Conservation (phyloP, 2,797 vertebrate species). For the Antrozous pallidus region DNA sequence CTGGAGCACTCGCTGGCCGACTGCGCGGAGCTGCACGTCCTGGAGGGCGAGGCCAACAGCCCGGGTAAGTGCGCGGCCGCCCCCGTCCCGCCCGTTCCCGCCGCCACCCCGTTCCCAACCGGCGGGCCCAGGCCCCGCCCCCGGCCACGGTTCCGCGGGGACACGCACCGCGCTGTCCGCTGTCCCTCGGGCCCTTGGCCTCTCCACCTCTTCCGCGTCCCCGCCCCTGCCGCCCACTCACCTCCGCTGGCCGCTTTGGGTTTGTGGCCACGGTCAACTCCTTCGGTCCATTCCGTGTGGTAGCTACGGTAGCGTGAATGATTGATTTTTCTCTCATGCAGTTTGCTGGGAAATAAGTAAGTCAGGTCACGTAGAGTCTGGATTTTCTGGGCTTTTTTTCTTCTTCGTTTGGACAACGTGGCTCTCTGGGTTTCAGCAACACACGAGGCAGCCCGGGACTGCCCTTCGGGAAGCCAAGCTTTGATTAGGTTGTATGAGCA, state of each 20-base stretch:
- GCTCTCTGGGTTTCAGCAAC: slow-evolving; percentile 80
- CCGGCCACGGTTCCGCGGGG: not conserved
- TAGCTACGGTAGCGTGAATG: slow-evolving; percentile 88
- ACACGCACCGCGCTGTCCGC: not conserved
- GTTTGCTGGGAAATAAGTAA: slow-evolving; percentile 87
- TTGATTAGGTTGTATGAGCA: slow-evolving; percentile 45
- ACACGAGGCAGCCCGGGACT: slow-evolving; percentile 60
- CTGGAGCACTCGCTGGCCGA: slow-evolving; percentile 96
- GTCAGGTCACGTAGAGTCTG: slow-evolving; percentile 90
- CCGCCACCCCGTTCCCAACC: not conserved
- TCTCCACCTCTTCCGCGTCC: not conserved
- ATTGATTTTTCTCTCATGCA: slow-evolving; percentile 83
- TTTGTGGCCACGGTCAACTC: slow-evolving; percentile 76
- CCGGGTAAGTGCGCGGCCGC: slow-evolving; percentile 87
- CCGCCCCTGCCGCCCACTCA: not conserved
- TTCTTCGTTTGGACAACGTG: slow-evolving; percentile 82
- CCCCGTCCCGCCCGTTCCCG: not conserved
- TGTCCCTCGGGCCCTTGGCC: not conserved
- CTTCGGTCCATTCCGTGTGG: slow-evolving; percentile 74
- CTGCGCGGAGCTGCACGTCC: slow-evolving; percentile 94
- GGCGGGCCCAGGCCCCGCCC: not conserved
- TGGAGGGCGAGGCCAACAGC: slow-evolving; percentile 96
- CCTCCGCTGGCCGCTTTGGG: slow-evolving; percentile 71
- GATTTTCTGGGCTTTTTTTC: slow-evolving; percentile 81
- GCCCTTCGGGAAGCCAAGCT: slow-evolving; percentile 63